Percentiles rank a stretch among this genome's conserved stretches.
These are phyloP conservation scores for Ostrea denselamellosa DNA, from an alignment of 1,140 invertebrate genomes.

Conservation along the genomic window DNA sequence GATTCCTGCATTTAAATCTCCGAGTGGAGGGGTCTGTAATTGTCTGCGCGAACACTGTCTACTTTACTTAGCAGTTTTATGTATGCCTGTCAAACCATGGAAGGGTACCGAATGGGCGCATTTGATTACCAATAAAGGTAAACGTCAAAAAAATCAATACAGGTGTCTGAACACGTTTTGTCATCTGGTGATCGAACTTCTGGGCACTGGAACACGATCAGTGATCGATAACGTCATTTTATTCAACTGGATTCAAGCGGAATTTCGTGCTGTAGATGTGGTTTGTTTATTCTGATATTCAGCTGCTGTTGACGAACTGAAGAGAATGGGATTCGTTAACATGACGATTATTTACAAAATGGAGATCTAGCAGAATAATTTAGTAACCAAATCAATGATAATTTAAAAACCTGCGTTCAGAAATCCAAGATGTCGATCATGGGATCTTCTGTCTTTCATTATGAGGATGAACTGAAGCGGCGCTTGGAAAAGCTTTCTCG, in stretches of 20 bases:
- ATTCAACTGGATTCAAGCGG: not conserved
- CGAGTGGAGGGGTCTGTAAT: not conserved
- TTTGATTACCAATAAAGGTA: slow-evolving; percentile 14
- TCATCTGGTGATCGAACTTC: slow-evolving; percentile 19
- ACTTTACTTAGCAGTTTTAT: slow-evolving; percentile 1
- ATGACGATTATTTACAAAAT: not conserved
- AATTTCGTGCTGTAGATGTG: not conserved
- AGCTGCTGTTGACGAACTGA: not conserved
- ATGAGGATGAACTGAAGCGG: slow-evolving; percentile 66
- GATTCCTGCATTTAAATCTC: slow-evolving; percentile 9
- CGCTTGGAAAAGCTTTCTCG: slow-evolving; percentile 70
- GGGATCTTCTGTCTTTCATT: slow-evolving; percentile 56
- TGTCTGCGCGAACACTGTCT: not conserved
- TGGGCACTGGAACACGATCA: not conserved
- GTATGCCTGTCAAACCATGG: slow-evolving; percentile 5
- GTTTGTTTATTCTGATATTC: not conserved
- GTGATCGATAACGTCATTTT: slow-evolving; percentile 10
- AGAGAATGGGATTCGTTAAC: not conserved
- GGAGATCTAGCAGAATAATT: not conserved
- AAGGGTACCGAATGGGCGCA: not conserved
- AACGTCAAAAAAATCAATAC: not conserved
- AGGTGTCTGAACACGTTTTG: slow-evolving; percentile 20
- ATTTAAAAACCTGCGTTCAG: not conserved
- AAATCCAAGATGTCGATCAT: slow-evolving; percentile 56
- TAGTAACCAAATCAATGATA: not conserved